phyloP scores from a whole-genome alignment of 2,113 vertebrate species.

The Oryzias javanicus region DNA sequence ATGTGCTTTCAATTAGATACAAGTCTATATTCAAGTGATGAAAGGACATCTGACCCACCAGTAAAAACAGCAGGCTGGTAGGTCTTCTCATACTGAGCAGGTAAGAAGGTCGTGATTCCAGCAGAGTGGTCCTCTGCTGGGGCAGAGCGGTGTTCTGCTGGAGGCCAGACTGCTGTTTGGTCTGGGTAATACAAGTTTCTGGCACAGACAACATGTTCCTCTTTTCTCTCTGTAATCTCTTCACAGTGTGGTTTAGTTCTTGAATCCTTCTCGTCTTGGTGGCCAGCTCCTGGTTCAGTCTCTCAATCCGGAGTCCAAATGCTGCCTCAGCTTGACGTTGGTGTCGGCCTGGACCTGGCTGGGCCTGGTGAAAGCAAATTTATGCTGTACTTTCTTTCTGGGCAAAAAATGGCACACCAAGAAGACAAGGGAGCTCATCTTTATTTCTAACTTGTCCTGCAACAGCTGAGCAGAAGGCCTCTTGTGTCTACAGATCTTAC shows the following conservation, averaged over 20 bases:
- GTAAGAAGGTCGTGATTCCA: conserved; percentile 39
- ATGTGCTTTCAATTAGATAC: too few species aligned
- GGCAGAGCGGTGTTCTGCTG: not conserved
- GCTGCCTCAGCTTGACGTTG: conserved; percentile 75
- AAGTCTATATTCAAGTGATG: too few species aligned
- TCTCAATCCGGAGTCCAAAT: conserved; percentile 74
- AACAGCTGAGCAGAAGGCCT: too few species aligned
- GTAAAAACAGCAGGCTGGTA: conserved; percentile 81
- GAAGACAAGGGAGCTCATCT: too few species aligned
- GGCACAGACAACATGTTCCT: conserved; percentile 77
- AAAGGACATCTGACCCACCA: conserved; percentile 24
- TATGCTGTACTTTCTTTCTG: too few species aligned
- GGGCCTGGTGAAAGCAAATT: conserved; percentile 38
- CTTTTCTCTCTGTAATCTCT: conserved; percentile 87
- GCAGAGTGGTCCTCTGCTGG: not conserved
- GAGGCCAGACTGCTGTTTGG: not conserved
- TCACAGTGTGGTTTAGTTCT: conserved; percentile 86
- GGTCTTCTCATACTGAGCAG: conserved; percentile 70
- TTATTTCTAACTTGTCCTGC: too few species aligned
- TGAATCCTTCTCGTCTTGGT: conserved; percentile 83
- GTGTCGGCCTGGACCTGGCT: conserved; percentile 60
- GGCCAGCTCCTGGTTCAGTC: conserved; percentile 83
- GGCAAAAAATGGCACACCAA: too few species aligned
- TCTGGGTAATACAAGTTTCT: conserved; percentile 4
- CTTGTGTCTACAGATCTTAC: too few species aligned